Conservation (phyloP, 2,113 vertebrate genomes). For the Nibea coibor region DNA sequence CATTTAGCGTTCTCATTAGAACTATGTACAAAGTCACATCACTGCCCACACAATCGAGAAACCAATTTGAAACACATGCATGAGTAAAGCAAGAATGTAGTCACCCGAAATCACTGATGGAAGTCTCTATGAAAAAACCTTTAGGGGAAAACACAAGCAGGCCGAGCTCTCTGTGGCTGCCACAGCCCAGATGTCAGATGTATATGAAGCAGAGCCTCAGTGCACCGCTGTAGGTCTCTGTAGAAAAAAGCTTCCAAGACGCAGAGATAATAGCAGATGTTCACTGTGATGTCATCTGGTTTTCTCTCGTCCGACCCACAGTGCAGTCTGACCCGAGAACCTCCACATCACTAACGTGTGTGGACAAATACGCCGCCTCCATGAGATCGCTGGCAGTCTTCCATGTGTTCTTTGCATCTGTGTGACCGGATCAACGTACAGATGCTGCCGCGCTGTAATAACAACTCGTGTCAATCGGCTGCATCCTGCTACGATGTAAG, state of each 20-base stretch:
- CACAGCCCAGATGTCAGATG: neutral
- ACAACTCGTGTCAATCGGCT: neutral
- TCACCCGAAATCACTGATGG: no score
- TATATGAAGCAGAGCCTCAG: neutral
- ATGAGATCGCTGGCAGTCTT: neutral
- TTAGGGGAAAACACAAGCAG: neutral
- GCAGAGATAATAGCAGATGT: neutral
- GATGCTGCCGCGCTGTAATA: slow-evolving; percentile 5
- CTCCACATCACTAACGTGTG: neutral
- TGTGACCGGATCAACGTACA: neutral
- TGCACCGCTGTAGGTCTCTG: neutral
- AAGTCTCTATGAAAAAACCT: neutral
- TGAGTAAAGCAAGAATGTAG: no score
- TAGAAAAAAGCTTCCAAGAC: no score
- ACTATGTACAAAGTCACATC: no score
- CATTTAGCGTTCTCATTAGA: no score
- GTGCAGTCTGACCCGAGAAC: neutral
- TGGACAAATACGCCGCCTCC: neutral
- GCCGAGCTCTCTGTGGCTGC: neutral
- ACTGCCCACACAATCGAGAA: no score
- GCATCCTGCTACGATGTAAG: neutral
- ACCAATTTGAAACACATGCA: no score
- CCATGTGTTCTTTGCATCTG: neutral
- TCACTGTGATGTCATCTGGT: neutral
- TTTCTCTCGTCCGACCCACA: neutral